phyloP scores from a whole-genome alignment of 2,797 vertebrate genomes.

The Champsocephalus esox region DNA sequence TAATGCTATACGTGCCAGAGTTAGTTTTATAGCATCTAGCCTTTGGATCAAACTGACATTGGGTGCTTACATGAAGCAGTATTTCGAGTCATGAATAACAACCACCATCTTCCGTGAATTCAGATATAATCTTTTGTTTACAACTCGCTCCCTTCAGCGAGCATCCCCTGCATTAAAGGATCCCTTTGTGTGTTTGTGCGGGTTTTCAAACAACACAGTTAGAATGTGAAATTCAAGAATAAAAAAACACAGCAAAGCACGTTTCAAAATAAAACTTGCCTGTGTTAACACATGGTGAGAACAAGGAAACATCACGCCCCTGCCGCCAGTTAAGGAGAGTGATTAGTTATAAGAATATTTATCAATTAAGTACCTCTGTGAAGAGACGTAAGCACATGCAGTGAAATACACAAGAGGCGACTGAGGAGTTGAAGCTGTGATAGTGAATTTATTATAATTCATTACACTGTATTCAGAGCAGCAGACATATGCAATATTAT shows the following conservation, averaged over 20 bases:
- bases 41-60: slow-evolving; percentile 51
- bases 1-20: slow-evolving; percentile 26
- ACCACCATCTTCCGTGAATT: slow-evolving; percentile 24
- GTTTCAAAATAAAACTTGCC: slow-evolving; percentile 13
- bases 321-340: slow-evolving; percentile 36
- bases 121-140: slow-evolving; percentile 66
- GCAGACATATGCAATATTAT: slow-evolving; percentile 16
- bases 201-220: slow-evolving; percentile 22
- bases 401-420: slow-evolving; percentile 40
- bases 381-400: slow-evolving; percentile 2
- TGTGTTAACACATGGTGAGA: slow-evolving; percentile 30
- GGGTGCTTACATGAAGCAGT: slow-evolving; percentile 33
- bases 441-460: slow-evolving; percentile 35
- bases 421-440: slow-evolving; percentile 8
- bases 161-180: slow-evolving; percentile 33
- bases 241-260: slow-evolving; percentile 4
- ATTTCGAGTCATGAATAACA: slow-evolving; percentile 56
- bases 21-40: slow-evolving; percentile 36
- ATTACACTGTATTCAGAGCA: slow-evolving; percentile 20
- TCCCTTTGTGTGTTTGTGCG: slow-evolving; percentile 41
- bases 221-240: slow-evolving; percentile 20
- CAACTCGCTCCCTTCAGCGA: slow-evolving; percentile 34
- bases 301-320: slow-evolving; percentile 34
- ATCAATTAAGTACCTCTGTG: slow-evolving; percentile 39
- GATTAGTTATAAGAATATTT: slow-evolving; percentile 56